Conservation (phyloP, 2,888 invertebrate genomes). For the Parelbella ahira region DNA sequence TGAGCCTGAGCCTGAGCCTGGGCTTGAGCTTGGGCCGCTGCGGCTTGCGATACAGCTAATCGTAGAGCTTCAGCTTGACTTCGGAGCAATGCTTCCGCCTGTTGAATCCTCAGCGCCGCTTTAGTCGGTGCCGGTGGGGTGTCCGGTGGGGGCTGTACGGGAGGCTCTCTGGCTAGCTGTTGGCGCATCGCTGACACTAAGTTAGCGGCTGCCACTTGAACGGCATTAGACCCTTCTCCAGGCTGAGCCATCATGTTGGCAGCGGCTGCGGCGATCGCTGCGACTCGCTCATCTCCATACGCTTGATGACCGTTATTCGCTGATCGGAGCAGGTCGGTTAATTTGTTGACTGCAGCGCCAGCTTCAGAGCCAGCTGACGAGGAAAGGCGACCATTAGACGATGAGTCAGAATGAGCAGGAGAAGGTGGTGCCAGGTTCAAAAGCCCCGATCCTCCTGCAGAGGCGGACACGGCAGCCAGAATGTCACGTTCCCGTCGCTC, state of each 20-base stretch:
- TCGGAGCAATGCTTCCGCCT: conserved; percentile 89
- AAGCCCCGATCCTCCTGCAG: conserved; percentile 83
- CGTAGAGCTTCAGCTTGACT: conserved; percentile 93
- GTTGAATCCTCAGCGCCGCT: conserved; percentile 85
- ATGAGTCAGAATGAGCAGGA: conserved; percentile 92
- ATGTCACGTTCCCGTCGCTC: conserved; percentile 93
- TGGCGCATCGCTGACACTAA: conserved; percentile 89
- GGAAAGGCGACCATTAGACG: conserved; percentile 89
- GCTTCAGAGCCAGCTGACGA: conserved; percentile 90
- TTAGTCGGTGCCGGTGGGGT: conserved; percentile 91
- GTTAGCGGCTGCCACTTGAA: conserved; percentile 87
- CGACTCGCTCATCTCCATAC: conserved; percentile 85
- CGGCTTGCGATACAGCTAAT: conserved; percentile 88
- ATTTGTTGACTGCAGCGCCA: conserved; percentile 82
- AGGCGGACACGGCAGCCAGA: conserved; percentile 83
- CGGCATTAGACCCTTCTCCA: conserved; percentile 82
- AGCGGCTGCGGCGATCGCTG: conserved; percentile 85
- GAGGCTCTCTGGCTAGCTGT: conserved; percentile 74
- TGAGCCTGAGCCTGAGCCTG: conserved; percentile 9
- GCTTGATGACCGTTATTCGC: conserved; percentile 83
- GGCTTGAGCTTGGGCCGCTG: conserved; percentile 50
- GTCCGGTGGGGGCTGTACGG: conserved; percentile 86
- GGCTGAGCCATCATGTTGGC: conserved; percentile 82
- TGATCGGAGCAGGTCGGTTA: conserved; percentile 80
- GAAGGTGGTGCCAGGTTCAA: conserved; percentile 89